These are phyloP conservation scores for Arion vulgaris DNA, from an alignment of 1,140 invertebrate species.

Conservation along the genomic window DNA sequence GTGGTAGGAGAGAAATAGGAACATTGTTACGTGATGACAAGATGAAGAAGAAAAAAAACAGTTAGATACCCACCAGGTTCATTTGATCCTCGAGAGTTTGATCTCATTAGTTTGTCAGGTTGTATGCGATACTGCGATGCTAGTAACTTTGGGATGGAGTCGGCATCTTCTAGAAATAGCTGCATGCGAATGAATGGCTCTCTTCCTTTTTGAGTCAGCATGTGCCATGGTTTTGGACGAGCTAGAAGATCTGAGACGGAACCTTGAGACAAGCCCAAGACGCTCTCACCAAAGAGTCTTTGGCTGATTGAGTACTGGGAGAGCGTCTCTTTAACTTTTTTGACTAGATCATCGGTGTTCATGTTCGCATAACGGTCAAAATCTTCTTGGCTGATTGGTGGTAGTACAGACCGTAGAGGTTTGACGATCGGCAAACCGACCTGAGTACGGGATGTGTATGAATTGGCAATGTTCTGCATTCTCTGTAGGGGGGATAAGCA, in stretches of 20 bases:
- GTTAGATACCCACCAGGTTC: conserved; percentile 35
- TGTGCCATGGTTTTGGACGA: conserved; percentile 99
- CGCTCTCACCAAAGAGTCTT: conserved; percentile 96
- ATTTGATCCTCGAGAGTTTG: conserved; percentile 45
- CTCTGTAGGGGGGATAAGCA: conserved; percentile 87
- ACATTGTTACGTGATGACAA: no score
- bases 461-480: conserved; percentile 98
- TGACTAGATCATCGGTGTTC: conserved; percentile 98
- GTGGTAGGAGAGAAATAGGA: no score
- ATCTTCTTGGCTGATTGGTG: conserved; percentile 98
- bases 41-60: conserved; percentile 33
- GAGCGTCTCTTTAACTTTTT: conserved; percentile 94
- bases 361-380: conserved; percentile 98
- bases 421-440: conserved; percentile 81
- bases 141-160: conserved; percentile 95
- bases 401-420: conserved; percentile 95
- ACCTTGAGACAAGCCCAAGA: conserved; percentile 89
- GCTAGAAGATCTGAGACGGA: conserved; percentile 98
- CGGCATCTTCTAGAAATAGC: conserved; percentile 95
- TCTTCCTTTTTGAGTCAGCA: conserved; percentile 97
- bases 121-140: conserved; percentile 98
- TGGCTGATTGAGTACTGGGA: conserved; percentile 99
- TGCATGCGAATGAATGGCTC: conserved; percentile 99
- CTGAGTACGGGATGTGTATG: conserved; percentile 83
- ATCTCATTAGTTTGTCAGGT: conserved; percentile 83